Percentiles rank a stretch among this genome's conserved stretches.
Evolutionary conservation across 2,888 invertebrate species (phyloP).

Genomic region (Cinara cedri): DNA sequence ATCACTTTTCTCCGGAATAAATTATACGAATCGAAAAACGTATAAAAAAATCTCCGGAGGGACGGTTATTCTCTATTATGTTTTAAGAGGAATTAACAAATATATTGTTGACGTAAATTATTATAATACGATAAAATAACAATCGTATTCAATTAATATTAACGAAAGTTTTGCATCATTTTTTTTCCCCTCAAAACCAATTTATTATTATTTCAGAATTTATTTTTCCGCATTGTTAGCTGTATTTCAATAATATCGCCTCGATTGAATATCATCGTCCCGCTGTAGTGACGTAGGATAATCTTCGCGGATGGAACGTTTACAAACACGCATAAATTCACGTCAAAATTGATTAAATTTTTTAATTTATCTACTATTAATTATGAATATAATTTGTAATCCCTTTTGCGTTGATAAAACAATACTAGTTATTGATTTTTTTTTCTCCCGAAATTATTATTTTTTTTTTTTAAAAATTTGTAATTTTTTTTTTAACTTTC

Average conservation of each 20-base stretch:
- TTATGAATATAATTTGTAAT: too few relatives aligned
- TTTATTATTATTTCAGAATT: slow-evolving; percentile 18
- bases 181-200: slow-evolving; percentile 1
- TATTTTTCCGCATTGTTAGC: slow-evolving; percentile 27
- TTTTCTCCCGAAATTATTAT: too few relatives aligned
- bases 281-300: too few relatives aligned
- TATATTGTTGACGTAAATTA: slow-evolving; percentile 30
- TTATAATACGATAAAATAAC: slow-evolving; percentile 39
- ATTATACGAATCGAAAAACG: neutral
- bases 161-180: slow-evolving; percentile 1
- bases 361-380: too few relatives aligned
- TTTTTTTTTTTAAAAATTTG: too few relatives aligned
- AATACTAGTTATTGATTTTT: too few relatives aligned
- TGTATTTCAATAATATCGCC: neutral
- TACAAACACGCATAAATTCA: too few relatives aligned
- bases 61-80: slow-evolving; percentile 12
- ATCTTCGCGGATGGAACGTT: too few relatives aligned
- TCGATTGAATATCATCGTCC: slow-evolving; percentile 11
- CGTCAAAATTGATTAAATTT: too few relatives aligned
- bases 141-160: slow-evolving; percentile 26
- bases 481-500: too few relatives aligned
- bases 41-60: slow-evolving; percentile 2
- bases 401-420: too few relatives aligned
- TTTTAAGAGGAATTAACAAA: slow-evolving; percentile 23
- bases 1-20: too few relatives aligned